Evolutionary conservation across 2,888 invertebrate genomes (phyloP), one percentile per base, ranked within the genome.

Genomic region (Papilio protenor): DNA sequence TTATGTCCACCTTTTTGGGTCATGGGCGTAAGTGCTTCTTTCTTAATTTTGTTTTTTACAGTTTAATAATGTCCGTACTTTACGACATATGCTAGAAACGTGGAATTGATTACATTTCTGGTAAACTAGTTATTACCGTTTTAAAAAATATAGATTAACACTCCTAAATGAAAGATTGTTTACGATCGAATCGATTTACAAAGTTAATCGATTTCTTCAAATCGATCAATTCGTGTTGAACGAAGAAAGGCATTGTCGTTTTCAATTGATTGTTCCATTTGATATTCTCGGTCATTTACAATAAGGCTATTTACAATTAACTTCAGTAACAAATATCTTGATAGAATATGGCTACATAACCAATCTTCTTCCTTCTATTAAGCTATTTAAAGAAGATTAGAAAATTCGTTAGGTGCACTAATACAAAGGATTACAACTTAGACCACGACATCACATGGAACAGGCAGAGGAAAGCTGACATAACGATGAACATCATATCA

Each of bases 191-290:
- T 87, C 85, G 82, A 83, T 84, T 82, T 80, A 80, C 84, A 82
- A 82, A 82, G 86, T 33, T 52, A 61, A 71, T 88, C 87, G 86
- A 85, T 84, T 84, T 81, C 81, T 80, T 82, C 85, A 85, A 83
- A 87, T 88, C 85, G 88, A 85, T 85, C 91, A 91, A 91, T 91
- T 88, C 83, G 81, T 85, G 86, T 86, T 91, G 89, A 92, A 91
- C 91, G 87, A 88, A 84, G 82, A 59, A 59, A 27, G 82, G 85
- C 84, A 83, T 86, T 81, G 78, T 81, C 52, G 55, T 76, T 73
- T 72, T 72, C 74, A 77, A 75, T 79, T 81, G 87, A 88, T 88
- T 83, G 85, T 81, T 82, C 79, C 83, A 79, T 81, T 83, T 82
- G 91, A 90, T 90, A 87, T 18, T 33, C 16, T 82, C 83, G 81